Percentiles rank a stretch among this genome's conserved stretches.
These are phyloP conservation scores for Antechinus stuartii DNA, from an alignment of 2,113 vertebrate genomes.

Conservation along the genomic window DNA sequence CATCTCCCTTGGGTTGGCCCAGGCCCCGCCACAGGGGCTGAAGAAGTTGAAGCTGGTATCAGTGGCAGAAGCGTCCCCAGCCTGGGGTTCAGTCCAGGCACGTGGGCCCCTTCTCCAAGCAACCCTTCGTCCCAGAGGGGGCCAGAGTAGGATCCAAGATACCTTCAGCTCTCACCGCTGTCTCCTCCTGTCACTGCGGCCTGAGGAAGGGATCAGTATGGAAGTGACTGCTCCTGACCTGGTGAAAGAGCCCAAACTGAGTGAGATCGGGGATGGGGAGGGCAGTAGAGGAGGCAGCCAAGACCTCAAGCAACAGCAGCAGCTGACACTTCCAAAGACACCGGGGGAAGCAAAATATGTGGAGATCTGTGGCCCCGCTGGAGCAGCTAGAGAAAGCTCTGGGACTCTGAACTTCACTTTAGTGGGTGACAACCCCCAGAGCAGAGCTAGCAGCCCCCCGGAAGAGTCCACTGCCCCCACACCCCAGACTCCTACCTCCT, in stretches of 20 bases:
- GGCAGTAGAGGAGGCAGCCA: conserved; percentile 11
- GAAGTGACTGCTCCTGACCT: conserved; percentile 67
- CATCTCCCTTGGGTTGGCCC: conserved; percentile 26
- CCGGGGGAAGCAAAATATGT: conserved; percentile 76
- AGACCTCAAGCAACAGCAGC: conserved; percentile 62
- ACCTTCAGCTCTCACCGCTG: conserved; percentile 15
- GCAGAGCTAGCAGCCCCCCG: background rate
- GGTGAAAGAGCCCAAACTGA: conserved; percentile 56
- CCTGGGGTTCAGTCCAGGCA: conserved; percentile 47
- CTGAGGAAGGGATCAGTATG: conserved; percentile 64
- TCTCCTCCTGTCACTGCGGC: conserved; percentile 54
- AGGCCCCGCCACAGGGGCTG: conserved; percentile 57
- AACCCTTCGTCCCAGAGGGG: conserved; percentile 75
- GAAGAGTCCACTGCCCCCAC: conserved; percentile 20
- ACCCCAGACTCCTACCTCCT: background rate
- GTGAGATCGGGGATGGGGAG: conserved; percentile 69
- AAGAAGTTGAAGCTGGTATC: conserved; percentile 68
- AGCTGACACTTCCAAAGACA: conserved; percentile 10
- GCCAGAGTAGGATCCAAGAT: conserved; percentile 79
- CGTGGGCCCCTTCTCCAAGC: conserved; percentile 60
- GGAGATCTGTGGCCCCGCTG: conserved; percentile 74
- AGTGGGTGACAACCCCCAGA: conserved; percentile 54
- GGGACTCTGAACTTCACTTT: conserved; percentile 76
- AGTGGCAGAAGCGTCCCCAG: background rate
- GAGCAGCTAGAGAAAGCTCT: conserved; percentile 52